Conservation (phyloP, 2,113 vertebrate genomes). For the Melanerpes aurifrons region DNA sequence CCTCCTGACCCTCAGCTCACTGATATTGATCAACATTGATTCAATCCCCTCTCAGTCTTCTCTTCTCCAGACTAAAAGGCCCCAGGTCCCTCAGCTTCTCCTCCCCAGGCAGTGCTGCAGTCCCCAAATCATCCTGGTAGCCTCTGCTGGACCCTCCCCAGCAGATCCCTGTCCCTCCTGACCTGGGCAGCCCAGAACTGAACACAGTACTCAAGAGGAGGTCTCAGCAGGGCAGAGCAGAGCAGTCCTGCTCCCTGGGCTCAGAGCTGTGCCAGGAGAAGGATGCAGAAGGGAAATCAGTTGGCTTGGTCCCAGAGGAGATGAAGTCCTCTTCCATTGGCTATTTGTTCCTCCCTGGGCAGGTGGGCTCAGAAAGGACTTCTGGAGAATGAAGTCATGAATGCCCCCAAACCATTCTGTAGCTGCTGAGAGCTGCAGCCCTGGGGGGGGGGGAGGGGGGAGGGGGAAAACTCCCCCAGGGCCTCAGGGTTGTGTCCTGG, state of each 20-base stretch:
- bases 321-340: not conserved
- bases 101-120: too few species aligned
- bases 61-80: too few species aligned
- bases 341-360: not conserved
- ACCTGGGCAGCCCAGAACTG: too few species aligned
- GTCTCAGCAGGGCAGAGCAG: too few species aligned
- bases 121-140: too few species aligned
- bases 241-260: not conserved
- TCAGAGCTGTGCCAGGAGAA: fast-evolving
- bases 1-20: too few species aligned
- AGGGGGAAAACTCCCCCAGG: fast-evolving
- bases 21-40: too few species aligned
- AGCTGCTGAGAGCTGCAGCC: not conserved
- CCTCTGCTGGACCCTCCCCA: too few species aligned
- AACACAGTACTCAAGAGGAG: too few species aligned
- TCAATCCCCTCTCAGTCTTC: too few species aligned
- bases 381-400: not conserved
- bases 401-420: not conserved
- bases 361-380: not conserved
- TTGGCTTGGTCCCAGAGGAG: not conserved
- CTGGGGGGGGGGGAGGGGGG: not conserved
- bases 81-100: too few species aligned
- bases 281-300: not conserved
- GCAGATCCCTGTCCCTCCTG: too few species aligned
- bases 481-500: fast-evolving